Conservation (phyloP, 2,113 vertebrate species). For the Lutjanus erythropterus region DNA sequence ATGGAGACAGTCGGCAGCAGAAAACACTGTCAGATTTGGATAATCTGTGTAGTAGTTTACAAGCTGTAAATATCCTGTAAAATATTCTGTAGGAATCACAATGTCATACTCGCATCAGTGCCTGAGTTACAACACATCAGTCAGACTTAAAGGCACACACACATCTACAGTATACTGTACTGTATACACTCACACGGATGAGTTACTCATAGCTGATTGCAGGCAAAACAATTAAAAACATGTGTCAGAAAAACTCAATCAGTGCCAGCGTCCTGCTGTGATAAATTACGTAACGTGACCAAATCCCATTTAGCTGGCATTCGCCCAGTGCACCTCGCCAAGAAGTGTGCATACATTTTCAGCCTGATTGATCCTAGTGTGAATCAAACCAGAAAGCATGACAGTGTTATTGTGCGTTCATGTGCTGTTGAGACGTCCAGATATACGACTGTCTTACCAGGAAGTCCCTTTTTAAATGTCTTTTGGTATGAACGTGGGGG, state of each 20-base stretch:
- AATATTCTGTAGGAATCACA: not conserved
- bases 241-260: conserved; percentile 8
- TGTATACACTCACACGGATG: not conserved
- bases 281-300: conserved; percentile 30
- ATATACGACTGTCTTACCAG: conserved; percentile 7
- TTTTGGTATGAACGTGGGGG: conserved; percentile 1
- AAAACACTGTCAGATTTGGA: not conserved
- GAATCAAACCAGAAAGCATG: conserved; percentile 45
- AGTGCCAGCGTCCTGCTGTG: conserved; percentile 29
- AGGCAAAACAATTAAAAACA: conserved; percentile 36
- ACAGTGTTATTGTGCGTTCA: conserved; percentile 3
- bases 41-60: not conserved
- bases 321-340: conserved; percentile 26
- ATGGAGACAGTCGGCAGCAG: not conserved
- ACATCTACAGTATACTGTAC: not conserved
- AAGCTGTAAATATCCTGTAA: not conserved
- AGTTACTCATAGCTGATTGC: conserved; percentile 14
- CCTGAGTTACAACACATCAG: not conserved
- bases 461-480: conserved; percentile 32
- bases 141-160: not conserved
- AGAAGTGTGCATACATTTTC: conserved; percentile 52
- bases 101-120: not conserved
- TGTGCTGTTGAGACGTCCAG: conserved; percentile 7
- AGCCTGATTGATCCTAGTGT: conserved; percentile 37
- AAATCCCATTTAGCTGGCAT: conserved; percentile 45